Percentiles rank a stretch among this genome's conserved stretches.
Conservation (phyloP, 2,888 invertebrate species). For the Aleiodes leptofemur region DNA sequence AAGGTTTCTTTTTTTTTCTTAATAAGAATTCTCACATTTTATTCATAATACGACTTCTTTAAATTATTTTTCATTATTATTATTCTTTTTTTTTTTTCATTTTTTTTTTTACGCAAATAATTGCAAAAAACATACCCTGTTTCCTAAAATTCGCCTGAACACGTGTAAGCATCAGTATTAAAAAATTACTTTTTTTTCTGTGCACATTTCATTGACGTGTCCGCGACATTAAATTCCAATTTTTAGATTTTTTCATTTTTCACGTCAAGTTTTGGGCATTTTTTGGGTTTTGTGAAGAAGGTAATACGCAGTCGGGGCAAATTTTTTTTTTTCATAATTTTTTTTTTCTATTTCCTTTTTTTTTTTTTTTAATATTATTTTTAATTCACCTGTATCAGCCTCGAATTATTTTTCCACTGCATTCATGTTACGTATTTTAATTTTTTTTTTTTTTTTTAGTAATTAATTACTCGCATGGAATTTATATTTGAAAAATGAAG, state of each 20-base stretch:
- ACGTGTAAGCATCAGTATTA: constrained; percentile 43
- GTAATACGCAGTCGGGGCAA: constrained; percentile 7
- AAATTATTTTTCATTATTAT: constrained; percentile 13
- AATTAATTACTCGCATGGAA: not conserved
- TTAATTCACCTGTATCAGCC: constrained; percentile 29
- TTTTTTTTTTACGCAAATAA: constrained; percentile 30
- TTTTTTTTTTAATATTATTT: not conserved
- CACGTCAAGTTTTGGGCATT: constrained; percentile 60
- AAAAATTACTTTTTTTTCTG: constrained; percentile 6
- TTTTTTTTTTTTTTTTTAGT: not conserved
- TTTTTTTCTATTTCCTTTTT: not conserved
- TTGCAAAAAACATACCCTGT: constrained; percentile 91
- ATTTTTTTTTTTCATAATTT: not conserved
- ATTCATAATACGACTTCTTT: constrained; percentile 21
- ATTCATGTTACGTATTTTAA: constrained; percentile 21
- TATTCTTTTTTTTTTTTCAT: constrained; percentile 12
- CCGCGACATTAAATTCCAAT: constrained; percentile 67
- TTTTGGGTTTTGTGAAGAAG: constrained; percentile 20
- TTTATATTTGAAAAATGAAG: not conserved
- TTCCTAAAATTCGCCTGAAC: constrained; percentile 83
- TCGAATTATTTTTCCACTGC: constrained; percentile 21
- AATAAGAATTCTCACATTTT: constrained; percentile 33
- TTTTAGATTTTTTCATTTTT: constrained; percentile 50
- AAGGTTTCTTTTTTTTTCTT: not conserved
- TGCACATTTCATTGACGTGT: constrained; percentile 54